Percentiles rank a stretch among this genome's conserved stretches.
These are phyloP conservation scores for Catostylus mosaicus DNA, from an alignment of 30 jellyfish, hydroid and myxozoan species.

Conservation along the genomic window DNA sequence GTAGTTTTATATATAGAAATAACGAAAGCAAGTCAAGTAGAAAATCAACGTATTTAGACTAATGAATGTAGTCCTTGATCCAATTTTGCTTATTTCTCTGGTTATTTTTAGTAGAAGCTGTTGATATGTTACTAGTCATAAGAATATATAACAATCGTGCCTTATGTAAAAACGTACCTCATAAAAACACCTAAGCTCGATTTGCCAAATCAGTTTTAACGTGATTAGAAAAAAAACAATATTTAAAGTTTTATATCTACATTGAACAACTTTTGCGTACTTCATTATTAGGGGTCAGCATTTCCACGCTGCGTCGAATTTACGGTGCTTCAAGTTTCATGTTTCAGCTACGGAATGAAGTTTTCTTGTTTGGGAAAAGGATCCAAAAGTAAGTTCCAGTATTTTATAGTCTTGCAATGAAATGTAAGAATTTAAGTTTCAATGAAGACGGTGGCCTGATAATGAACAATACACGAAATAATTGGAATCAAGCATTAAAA, in stretches of 20 bases:
- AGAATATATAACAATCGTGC: too few relatives aligned
- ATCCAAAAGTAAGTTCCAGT: constrained; percentile 41
- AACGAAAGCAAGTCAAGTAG: too few relatives aligned
- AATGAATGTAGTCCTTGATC: too few relatives aligned
- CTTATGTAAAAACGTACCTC: too few relatives aligned
- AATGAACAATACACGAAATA: background rate
- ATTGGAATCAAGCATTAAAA: background rate
- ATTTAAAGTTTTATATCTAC: background rate
- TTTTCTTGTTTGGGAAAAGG: constrained; percentile 54
- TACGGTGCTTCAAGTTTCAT: constrained; percentile 72
- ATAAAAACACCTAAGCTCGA: too few relatives aligned
- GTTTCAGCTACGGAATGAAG: constrained; percentile 78
- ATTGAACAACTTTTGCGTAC: background rate
- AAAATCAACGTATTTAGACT: too few relatives aligned
- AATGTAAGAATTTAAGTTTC: background rate
- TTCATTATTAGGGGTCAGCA: constrained; percentile 83
- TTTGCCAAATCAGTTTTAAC: too few relatives aligned
- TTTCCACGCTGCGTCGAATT: constrained; percentile 94
- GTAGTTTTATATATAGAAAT: too few relatives aligned
- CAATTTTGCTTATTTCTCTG: too few relatives aligned
- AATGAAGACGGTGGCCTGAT: background rate
- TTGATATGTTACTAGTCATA: too few relatives aligned
- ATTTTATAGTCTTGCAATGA: background rate
- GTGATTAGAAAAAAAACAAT: too few relatives aligned
- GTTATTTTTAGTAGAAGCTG: too few relatives aligned